Evolutionary conservation across 53 echinoderm and acorn worm genomes (phyloP), one percentile per base, ranked within the genome.

Genomic region (Patiria pectinifera): DNA sequence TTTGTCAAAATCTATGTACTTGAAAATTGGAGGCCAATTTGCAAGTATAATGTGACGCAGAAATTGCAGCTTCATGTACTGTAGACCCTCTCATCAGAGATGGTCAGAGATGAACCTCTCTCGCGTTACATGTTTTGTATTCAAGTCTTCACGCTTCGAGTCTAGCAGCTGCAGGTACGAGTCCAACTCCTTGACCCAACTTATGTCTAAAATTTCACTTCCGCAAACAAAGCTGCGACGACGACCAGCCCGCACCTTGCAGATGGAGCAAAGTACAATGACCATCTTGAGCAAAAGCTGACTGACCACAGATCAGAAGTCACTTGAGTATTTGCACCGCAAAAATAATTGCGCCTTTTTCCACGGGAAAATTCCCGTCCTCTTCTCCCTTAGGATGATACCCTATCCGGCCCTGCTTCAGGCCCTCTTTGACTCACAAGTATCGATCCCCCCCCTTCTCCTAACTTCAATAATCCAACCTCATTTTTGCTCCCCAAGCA

Each of bases 361-460:
- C 8, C 53, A 53, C 85, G 45, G 18, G 1, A 45, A 45, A 46
- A 46, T 71, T 85, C 22, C 11, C 61, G 46, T 45, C 21, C 76
- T 76, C 4, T 24, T 10, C n/a, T 21, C 76, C 75, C 59, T 74
- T 48, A 19, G 11, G 87, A 49, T 75, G 87, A 87, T 53, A 87
- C 59, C 87, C 69, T 74, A 87, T 87, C 75, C 76, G n/a, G 76
- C 45, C 80, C 76, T 45, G 46, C 87, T 87, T 74, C 74, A 76
- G 87, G 87, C 87, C 53, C 76, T 87, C 74, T 87, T 87, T 87
- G 87, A 87, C 87, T 87, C 87, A 87, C 53, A 24, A 87, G 87
- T 87, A 48, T 87, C 58, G 87, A 87, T 76, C 76, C 75, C 87
- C 23, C 53, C 21, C 26, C 77, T 47, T 75, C 87, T 87, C 25